These are phyloP conservation scores for Zaprionus lineosus DNA, from an alignment of 2,888 invertebrate genomes.

Conservation along the genomic window DNA sequence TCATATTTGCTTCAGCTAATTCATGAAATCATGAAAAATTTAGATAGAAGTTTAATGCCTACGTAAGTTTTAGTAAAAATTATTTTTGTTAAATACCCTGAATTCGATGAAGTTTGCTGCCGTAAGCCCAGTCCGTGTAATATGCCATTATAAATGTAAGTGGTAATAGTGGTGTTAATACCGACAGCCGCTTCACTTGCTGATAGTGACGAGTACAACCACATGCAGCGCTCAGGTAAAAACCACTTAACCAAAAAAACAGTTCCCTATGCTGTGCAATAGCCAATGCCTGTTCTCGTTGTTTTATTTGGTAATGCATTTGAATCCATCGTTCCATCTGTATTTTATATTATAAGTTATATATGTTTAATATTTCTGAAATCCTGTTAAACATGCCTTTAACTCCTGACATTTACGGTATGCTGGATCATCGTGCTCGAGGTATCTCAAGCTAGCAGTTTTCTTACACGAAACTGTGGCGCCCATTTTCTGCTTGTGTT, in stretches of 20 bases:
- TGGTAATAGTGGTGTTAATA: slow-evolving; percentile 88
- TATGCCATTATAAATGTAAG: slow-evolving; percentile 88
- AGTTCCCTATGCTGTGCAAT: slow-evolving; percentile 88
- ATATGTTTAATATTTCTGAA: neutral
- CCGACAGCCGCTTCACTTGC: slow-evolving; percentile 85
- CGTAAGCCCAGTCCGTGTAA: slow-evolving; percentile 90
- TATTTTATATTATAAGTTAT: neutral
- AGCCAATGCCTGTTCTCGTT: slow-evolving; percentile 88
- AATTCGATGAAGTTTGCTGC: slow-evolving; percentile 89
- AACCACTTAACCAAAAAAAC: slow-evolving; percentile 88
- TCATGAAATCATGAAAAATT: no score
- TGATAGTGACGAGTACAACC: slow-evolving; percentile 85
- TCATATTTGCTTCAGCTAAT: slow-evolving; percentile 89
- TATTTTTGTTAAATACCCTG: slow-evolving; percentile 85
- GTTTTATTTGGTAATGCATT: slow-evolving; percentile 90
- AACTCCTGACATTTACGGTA: slow-evolving; percentile 78
- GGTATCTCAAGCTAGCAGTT: slow-evolving; percentile 52
- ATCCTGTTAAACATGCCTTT: slow-evolving; percentile 58
- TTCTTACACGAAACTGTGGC: slow-evolving; percentile 64
- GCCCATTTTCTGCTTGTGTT: slow-evolving; percentile 59
- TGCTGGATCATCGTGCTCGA: slow-evolving; percentile 75
- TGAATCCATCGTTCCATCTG: slow-evolving; percentile 92
- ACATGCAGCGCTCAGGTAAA: slow-evolving; percentile 85
- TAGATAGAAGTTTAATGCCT: neutral
- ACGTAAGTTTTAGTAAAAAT: no score